Percentiles rank a stretch among this genome's conserved stretches.
Conservation (phyloP, 2,797 vertebrate genomes). For the Eulemur coronatus region DNA sequence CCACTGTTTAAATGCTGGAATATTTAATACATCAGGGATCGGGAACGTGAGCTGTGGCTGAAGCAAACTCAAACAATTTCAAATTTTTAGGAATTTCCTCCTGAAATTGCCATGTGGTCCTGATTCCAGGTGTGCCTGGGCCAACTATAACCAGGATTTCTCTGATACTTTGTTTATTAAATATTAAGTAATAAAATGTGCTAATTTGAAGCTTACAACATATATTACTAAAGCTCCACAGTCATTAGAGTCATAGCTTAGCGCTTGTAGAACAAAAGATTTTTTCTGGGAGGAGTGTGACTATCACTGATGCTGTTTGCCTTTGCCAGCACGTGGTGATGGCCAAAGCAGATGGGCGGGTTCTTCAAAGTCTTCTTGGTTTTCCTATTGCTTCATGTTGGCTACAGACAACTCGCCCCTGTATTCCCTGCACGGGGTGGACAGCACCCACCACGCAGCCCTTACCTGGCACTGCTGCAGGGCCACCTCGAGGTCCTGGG, state of each 20-base stretch:
- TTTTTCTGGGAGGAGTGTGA: background rate
- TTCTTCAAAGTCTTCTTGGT: background rate
- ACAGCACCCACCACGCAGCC: background rate
- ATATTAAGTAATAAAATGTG: background rate
- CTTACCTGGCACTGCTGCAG: background rate
- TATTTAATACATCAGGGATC: background rate
- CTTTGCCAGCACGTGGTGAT: background rate
- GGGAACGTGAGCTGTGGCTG: background rate
- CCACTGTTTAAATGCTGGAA: background rate
- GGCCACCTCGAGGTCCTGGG: accelerated
- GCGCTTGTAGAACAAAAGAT: background rate
- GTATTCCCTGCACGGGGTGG: background rate
- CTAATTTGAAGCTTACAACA: background rate
- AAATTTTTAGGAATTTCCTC: background rate
- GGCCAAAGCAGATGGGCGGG: background rate
- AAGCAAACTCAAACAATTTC: background rate
- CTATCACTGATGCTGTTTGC: background rate
- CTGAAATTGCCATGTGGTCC: background rate
- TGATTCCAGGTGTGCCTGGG: background rate
- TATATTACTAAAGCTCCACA: background rate
- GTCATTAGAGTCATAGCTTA: background rate
- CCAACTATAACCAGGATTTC: background rate
- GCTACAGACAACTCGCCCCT: background rate
- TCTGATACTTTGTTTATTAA: background rate
- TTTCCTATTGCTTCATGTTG: background rate